Conservation (phyloP, 2,797 vertebrate species). For the Pangasius macronema region DNA sequence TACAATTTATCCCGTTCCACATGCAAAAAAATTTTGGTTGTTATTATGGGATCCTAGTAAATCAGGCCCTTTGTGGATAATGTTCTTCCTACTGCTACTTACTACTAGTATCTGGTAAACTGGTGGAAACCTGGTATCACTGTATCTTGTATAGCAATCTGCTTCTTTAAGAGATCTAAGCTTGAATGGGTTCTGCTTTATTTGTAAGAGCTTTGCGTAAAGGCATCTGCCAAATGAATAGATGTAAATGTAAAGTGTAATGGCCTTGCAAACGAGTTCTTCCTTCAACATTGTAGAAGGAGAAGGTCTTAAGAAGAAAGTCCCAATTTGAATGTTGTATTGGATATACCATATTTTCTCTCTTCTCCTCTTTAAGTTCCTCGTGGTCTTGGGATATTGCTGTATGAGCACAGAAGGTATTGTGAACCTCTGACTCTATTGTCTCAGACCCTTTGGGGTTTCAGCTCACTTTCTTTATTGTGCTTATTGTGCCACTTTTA, state of each 20-base stretch:
- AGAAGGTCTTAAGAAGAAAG: neutral
- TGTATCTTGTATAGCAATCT: neutral
- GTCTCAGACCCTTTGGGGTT: slow-evolving; percentile 21
- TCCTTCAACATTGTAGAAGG: neutral
- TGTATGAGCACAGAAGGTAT: neutral
- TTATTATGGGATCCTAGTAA: neutral
- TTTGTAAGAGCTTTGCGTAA: neutral
- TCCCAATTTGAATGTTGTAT: neutral
- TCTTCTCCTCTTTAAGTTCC: neutral
- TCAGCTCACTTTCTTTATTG: neutral
- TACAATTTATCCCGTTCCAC: neutral
- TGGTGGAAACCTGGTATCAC: neutral
- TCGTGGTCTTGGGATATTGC: slow-evolving; percentile 5
- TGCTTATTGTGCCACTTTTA: slow-evolving; percentile 24
- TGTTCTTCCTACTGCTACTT: neutral
- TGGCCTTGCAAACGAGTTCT: neutral
- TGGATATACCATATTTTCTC: neutral
- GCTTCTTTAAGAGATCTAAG: neutral
- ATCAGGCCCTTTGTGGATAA: neutral
- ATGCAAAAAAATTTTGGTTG: neutral
- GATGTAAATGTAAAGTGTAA: neutral
- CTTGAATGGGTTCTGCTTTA: neutral
- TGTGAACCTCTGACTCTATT: slow-evolving; percentile 21
- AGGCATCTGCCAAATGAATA: neutral
- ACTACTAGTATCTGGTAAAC: neutral